Conservation (phyloP, 2,888 invertebrate species). For the Apamea monoglypha region DNA sequence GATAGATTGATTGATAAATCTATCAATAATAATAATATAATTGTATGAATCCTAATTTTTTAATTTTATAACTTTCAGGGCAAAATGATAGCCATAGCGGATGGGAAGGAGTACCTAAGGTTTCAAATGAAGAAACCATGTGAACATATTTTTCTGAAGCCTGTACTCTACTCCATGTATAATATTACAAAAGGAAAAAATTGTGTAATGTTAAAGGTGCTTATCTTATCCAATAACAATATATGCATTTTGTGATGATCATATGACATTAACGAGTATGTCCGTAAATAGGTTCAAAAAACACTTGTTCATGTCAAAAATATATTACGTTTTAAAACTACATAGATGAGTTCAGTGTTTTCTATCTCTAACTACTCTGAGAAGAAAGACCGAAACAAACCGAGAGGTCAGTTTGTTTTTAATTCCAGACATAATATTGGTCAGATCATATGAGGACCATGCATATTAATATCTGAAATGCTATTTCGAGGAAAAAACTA, state of each 20-base stretch:
- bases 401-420: no score
- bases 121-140: conserved; percentile 39
- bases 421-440: no score
- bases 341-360: not conserved
- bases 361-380: no score
- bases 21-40: not conserved
- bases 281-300: not conserved
- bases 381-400: no score
- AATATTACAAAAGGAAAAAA: conserved; percentile 32
- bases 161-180: conserved; percentile 17
- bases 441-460: no score
- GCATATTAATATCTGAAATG: no score
- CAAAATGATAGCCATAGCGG: conserved; percentile 24
- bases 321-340: not conserved
- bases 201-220: conserved; percentile 11
- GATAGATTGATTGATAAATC: no score
- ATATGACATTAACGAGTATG: not conserved
- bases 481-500: no score
- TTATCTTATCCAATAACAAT: not conserved
- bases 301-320: not conserved
- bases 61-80: conserved; percentile 18
- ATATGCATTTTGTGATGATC: not conserved
- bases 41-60: not conserved
- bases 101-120: conserved; percentile 17
- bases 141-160: conserved; percentile 29